A percentile compares a stretch with the other conserved stretches of the same genome.
Evolutionary conservation across 2,888 invertebrate genomes (phyloP).

Genomic region (Patella pellucida): DNA sequence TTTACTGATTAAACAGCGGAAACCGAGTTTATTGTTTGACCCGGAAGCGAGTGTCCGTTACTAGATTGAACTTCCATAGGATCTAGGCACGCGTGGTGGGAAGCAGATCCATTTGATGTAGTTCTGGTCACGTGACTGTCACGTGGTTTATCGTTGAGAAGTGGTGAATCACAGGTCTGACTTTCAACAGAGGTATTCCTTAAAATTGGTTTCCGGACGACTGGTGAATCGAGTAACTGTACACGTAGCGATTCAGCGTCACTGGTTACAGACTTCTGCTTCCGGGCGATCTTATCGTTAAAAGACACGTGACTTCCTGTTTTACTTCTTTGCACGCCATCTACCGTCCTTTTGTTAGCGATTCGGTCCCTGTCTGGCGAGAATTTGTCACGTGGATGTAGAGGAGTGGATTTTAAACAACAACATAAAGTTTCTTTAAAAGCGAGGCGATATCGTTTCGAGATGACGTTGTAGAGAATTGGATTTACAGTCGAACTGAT

Average conservation of each 20-base stretch:
- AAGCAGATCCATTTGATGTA: too few species aligned
- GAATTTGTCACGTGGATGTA: too few species aligned
- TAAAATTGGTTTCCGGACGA: neutral
- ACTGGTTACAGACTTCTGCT: neutral
- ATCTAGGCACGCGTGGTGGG: too few species aligned
- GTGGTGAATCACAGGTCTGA: neutral
- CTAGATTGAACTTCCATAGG: too few species aligned
- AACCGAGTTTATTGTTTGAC: too few species aligned
- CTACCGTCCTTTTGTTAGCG: too few species aligned
- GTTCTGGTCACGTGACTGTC: too few species aligned
- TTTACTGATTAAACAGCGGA: too few species aligned
- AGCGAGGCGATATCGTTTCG: conserved; percentile 91
- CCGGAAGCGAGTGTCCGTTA: too few species aligned
- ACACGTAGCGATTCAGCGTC: neutral
- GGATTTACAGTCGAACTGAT: conserved; percentile 95
- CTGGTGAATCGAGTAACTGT: neutral
- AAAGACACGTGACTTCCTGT: conserved; percentile 1
- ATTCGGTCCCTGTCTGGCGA: too few species aligned
- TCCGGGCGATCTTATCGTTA: neutral
- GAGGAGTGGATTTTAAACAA: conserved; percentile 25
- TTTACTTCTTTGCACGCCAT: too few species aligned
- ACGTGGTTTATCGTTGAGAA: neutral
- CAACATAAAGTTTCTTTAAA: conserved; percentile 80
- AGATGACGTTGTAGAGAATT: conserved; percentile 93
- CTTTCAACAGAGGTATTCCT: neutral